Evolutionary conservation across 2,888 invertebrate genomes (phyloP).

Genomic region (Cantharis lateralis): DNA sequence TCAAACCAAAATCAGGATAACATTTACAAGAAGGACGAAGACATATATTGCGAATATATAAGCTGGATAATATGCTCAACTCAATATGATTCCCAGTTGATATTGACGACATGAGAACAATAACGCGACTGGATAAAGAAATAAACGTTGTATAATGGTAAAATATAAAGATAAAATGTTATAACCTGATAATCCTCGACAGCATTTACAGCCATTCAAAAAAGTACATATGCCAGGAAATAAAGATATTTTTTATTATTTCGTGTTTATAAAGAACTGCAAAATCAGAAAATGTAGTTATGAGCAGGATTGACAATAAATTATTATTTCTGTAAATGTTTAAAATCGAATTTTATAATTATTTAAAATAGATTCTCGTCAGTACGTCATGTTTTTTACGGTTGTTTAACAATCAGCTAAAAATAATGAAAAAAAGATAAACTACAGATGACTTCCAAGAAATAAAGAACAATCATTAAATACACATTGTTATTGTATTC

Average conservation of each 20-base stretch:
- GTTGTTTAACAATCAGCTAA: neutral
- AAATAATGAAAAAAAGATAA: slow-evolving; percentile 1
- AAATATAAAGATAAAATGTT: neutral
- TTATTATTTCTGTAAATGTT: too few relatives aligned
- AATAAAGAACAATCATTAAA: slow-evolving; percentile 4
- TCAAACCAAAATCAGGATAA: neutral
- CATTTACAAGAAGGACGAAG: neutral
- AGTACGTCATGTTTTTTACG: slow-evolving; percentile 3
- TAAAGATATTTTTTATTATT: neutral
- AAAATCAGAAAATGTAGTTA: too few relatives aligned
- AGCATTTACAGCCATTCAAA: neutral
- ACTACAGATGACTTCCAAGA: neutral
- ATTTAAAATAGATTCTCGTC: neutral
- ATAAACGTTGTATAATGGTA: neutral
- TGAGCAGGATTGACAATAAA: neutral
- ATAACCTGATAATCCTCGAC: neutral
- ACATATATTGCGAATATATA: neutral
- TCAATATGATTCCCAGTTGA: neutral
- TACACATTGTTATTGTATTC: neutral
- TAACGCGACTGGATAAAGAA: neutral
- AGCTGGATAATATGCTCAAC: neutral
- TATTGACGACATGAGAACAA: neutral
- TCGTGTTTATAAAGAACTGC: neutral
- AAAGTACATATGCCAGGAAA: neutral
- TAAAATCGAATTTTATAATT: neutral